These are phyloP conservation scores for Sardinella longiceps DNA, from an alignment of 2,797 vertebrate species.

Conservation along the genomic window DNA sequence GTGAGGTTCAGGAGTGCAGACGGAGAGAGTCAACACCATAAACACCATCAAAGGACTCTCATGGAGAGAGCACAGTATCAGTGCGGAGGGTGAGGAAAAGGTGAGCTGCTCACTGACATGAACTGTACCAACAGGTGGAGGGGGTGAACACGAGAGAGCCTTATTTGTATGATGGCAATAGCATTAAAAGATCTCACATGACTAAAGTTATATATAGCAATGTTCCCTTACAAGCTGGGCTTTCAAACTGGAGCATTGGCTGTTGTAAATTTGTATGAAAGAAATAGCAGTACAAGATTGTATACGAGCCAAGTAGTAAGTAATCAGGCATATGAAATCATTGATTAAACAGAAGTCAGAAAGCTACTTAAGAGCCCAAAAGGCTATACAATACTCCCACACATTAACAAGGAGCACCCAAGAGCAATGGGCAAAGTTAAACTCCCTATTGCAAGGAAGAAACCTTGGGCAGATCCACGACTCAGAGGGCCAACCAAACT, in stretches of 20 bases:
- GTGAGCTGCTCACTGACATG: neutral
- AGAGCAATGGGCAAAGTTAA: no score
- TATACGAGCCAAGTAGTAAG: neutral
- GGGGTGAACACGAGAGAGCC: neutral
- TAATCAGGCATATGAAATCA: neutral
- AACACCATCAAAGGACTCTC: neutral
- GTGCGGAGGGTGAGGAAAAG: neutral
- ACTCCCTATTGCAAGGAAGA: no score
- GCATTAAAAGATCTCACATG: neutral
- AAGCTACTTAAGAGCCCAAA: neutral
- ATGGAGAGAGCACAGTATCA: neutral
- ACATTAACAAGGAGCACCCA: no score
- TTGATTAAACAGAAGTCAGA: neutral
- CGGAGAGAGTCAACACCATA: neutral
- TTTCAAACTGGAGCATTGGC: neutral
- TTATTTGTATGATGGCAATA: neutral
- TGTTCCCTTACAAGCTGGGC: neutral
- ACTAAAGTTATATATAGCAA: neutral
- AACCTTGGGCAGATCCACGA: no score
- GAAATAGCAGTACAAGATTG: neutral
- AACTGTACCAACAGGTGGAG: neutral
- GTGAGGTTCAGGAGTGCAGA: constrained; percentile 5
- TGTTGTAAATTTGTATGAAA: neutral
- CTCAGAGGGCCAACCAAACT: no score
- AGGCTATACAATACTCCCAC: no score